Evolutionary conservation across 2,113 vertebrate genomes (phyloP), one percentile per base, ranked within the genome.

Genomic region (Oxyruncus cristatus): DNA sequence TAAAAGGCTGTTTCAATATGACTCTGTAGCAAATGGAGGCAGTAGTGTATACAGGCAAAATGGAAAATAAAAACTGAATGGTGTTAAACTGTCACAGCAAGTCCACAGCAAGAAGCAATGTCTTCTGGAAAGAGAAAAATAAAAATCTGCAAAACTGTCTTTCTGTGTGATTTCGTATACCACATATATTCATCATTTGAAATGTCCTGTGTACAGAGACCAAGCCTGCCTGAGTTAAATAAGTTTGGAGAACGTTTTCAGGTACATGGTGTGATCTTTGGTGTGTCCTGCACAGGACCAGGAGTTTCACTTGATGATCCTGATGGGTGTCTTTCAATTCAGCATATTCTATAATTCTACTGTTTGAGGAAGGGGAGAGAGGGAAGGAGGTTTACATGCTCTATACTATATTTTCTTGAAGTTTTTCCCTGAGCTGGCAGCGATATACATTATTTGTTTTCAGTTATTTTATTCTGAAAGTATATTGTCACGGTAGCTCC

Each of bases 401-500:
- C 27, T 59, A 8, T 33, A 8, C 81, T 83, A 41, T 58, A 77
- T 68, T 85, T 20, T 33, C 6, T 62, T 39, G 5, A 59, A 21
- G 20, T 35, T 92, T 88, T 79, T 53, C 39, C 37, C 24, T 5
- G 17, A 63, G 30, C n/a, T 92, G 84, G 26, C 15, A 76, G n/a
- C 53, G 73, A 63, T 75, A 80, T 35, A 37, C 8, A 79, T 74
- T 88, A 70, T 77, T 95, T 91, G 53, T 71, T 96, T 92, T 91
- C 10, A 88, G 78, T 88, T 78, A 46, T 88, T 97, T 96, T 96
- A 91, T 97, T 95, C 83, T 87, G 86, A 90, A 94, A 96, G 41
- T 88, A 32, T 89, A 41, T 44, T 76, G 85, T 92, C 90, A 85
- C 88, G 88, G 52, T 49, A 93, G 67, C 50, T 49, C 53, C 46